Evolutionary conservation across 1,140 invertebrate species (phyloP), one percentile per base, ranked within the genome.

Genomic region (Cylas formicarius): DNA sequence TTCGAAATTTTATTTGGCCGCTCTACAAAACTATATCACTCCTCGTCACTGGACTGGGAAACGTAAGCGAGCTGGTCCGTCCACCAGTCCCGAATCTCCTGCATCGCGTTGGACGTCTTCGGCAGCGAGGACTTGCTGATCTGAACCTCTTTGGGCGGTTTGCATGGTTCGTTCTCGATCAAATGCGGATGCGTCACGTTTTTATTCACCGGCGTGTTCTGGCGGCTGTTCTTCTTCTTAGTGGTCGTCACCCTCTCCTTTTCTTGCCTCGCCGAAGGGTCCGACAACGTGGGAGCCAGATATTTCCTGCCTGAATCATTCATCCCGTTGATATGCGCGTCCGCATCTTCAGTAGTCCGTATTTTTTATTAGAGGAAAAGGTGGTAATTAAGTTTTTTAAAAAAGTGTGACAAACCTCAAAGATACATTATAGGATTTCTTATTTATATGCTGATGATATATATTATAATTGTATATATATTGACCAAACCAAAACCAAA

Each of bases 241-340:
- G 82, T 81, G 0, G 75, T 63, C 32, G 69, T 71, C 23, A 74
- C 68, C 44, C 79, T 72, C 50, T 81, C 81, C 62, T 90, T 90
- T 35, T 85, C 84, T 7, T 78, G 72, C 24, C 84, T 69, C 16
- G 82, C 75, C 34, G 84, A 80, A 16, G 86, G 85, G 71, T 92
- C 89, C 28, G 87, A 91, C 27, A 91, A 66, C 0, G 88, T 90
- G 16, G 90, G 89, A 10, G 87, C 86, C 43, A 94, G 67, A 67
- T 84, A 91, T 58, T 92, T 91, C 42, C 88, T 75, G 0, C 86
- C 83, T 48, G 13, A 20, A 41, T 13, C 22, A 17, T 33, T 32
- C n/a, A n/a, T n/a, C n/a, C n/a, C n/a, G n/a, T n/a, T n/a, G n/a
- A n/a, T n/a, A n/a, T n/a, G n/a, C n/a, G n/a, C n/a, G n/a, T n/a